Evolutionary conservation across 2,888 invertebrate genomes (phyloP).

Genomic region (Coelopa pilipes): DNA sequence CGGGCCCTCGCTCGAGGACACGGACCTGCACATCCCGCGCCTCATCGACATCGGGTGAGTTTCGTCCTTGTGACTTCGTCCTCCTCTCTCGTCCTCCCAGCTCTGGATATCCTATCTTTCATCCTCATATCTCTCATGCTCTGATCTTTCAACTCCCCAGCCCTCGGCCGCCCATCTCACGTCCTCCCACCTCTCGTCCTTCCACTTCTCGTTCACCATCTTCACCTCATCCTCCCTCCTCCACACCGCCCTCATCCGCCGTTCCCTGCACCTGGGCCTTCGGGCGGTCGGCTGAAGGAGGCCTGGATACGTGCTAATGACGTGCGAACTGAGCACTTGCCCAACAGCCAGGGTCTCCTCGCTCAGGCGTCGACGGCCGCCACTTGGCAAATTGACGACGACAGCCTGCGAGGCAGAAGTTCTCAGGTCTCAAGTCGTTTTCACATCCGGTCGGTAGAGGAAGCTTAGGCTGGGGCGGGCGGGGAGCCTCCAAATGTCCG

Average conservation of each 20-base stretch:
- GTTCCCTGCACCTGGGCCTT: too few species aligned
- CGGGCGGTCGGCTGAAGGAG: too few species aligned
- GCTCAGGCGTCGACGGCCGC: too few species aligned
- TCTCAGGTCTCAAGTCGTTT: too few species aligned
- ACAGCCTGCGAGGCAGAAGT: too few species aligned
- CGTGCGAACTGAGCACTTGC: too few species aligned
- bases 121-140: background rate
- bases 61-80: constrained; percentile 1
- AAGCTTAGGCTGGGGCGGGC: too few species aligned
- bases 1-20: constrained; percentile 60
- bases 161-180: background rate
- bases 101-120: background rate
- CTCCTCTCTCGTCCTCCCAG: background rate
- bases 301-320: too few species aligned
- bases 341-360: too few species aligned
- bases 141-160: background rate
- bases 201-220: background rate
- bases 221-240: background rate
- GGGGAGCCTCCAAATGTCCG: too few species aligned
- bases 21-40: constrained; percentile 76
- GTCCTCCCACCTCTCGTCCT: background rate
- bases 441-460: too few species aligned
- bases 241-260: background rate
- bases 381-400: too few species aligned
- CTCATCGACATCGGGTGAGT: constrained; percentile 73